Percentiles rank a stretch among this genome's conserved stretches.
phyloP scores from a whole-genome alignment of 2,113 vertebrate species.

The Patagioenas fasciata region DNA sequence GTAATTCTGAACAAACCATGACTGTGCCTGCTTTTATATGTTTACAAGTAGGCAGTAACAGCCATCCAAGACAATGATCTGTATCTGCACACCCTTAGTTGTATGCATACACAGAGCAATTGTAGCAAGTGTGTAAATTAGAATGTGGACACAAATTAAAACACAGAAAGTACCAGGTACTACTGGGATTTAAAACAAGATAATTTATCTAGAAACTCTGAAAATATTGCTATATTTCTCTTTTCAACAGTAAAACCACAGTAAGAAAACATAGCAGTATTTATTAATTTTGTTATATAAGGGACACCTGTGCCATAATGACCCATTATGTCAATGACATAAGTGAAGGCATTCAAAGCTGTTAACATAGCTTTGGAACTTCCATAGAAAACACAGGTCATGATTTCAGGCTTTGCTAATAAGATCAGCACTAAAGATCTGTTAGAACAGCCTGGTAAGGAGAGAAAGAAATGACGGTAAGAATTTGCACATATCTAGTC shows the following conservation, averaged over 20 bases:
- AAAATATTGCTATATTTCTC: not conserved
- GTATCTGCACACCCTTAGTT: not conserved
- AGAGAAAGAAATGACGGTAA: not conserved
- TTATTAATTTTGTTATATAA: not conserved
- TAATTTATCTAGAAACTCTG: not conserved
- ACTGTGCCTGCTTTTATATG: not conserved
- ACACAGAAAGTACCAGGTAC: accelerated
- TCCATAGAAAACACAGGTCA: not conserved
- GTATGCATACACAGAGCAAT: not conserved
- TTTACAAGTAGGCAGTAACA: not conserved
- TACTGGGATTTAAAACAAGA: not conserved
- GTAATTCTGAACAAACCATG: not conserved
- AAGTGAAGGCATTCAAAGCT: not conserved
- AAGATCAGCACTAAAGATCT: not conserved
- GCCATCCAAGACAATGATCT: not conserved
- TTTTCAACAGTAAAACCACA: not conserved
- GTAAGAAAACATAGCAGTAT: not conserved
- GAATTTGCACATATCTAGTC: not conserved
- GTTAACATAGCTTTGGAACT: not conserved
- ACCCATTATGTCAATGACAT: not conserved
- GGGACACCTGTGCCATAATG: not conserved
- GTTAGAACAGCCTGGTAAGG: not conserved
- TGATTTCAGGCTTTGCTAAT: not conserved
- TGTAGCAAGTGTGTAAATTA: not conserved
- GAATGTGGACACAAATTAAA: not conserved